A percentile compares a stretch with the other conserved stretches of the same genome.
Evolutionary conservation across 2,113 vertebrate genomes (phyloP).

Genomic region (Melanotaenia duboulayi): DNA sequence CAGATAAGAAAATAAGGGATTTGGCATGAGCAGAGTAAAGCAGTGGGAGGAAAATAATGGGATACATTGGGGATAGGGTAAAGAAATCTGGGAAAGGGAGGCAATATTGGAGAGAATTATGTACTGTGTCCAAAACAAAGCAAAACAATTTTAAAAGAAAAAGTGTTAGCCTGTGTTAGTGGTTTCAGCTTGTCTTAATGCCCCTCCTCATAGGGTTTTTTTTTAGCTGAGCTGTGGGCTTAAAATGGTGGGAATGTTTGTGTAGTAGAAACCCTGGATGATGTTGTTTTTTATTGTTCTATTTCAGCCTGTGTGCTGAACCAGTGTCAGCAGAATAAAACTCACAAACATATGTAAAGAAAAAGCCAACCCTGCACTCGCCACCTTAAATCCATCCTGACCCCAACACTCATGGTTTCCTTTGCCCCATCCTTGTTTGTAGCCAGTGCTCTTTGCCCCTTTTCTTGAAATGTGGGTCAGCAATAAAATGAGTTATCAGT

Average conservation of each 20-base stretch:
- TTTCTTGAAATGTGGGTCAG: slow-evolving; percentile 45
- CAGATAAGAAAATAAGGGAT: slow-evolving; percentile 37
- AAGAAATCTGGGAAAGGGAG: slow-evolving; percentile 36
- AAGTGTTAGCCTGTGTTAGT: slow-evolving; percentile 41
- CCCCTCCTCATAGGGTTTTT: slow-evolving; percentile 50
- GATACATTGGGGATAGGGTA: slow-evolving; percentile 11
- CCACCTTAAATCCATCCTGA: slow-evolving; percentile 46
- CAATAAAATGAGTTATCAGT: slow-evolving; percentile 17
- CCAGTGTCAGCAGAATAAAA: slow-evolving; percentile 55
- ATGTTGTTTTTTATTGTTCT: slow-evolving; percentile 78
- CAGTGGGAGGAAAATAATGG: background rate
- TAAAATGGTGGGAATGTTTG: slow-evolving; percentile 76
- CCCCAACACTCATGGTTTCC: slow-evolving; percentile 5
- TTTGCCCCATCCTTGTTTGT: slow-evolving; percentile 2
- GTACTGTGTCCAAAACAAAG: slow-evolving; percentile 19
- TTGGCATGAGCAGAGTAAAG: slow-evolving; percentile 19
- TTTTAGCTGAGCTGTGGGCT: slow-evolving; percentile 70
- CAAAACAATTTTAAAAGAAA: background rate
- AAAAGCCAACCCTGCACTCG: slow-evolving; percentile 26
- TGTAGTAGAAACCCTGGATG: slow-evolving; percentile 59
- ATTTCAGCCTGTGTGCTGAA: slow-evolving; percentile 56
- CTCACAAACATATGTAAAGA: slow-evolving; percentile 35
- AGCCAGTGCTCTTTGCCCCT: slow-evolving; percentile 17
- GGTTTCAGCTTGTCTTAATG: slow-evolving; percentile 19
- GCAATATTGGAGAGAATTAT: slow-evolving; percentile 25